Base-by-base conservation (phyloP, 35 echinoderm and acorn worm genomes). In the Strongylocentrotus purpuratus region DNA sequence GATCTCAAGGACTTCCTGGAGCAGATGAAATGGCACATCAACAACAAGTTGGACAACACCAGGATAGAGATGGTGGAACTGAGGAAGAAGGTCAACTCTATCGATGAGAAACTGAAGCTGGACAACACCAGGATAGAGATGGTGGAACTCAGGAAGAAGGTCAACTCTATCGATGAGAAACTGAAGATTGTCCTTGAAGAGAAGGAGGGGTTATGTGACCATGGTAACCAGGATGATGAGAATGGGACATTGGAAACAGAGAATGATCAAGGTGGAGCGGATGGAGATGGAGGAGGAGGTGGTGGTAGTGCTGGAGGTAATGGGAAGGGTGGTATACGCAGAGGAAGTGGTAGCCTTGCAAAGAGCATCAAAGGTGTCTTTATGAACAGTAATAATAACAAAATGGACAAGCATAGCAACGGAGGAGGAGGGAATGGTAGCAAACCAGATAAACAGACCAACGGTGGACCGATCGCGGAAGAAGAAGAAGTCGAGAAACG, bases 121-220 rank as follows among this genome's bases (percentile, higher is more conserved):
- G n/a, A n/a, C n/a, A n/a, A n/a, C n/a, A 93, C 91, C 91, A 93
- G 91, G 48, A 93, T 93, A 46, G 91, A 93, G 31, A 93, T 93
- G 91, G 46, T 93, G 91, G 48, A 47, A 50, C 48, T 93, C 17
- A 50, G 91, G 47, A 93, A 58, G 45, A 93, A 93, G 48, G 91
- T 93, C 47, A 46, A 93, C 33, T 33, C 91, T 17, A 93, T 93
- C 46, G 91, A 93, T 58, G 48, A 31, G 33, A 93, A 93, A 58
- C 91, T 93, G 20, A 46, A 58, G 8, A n/a, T 3, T 33, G 46
- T 58, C 11, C 91, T 93, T 47, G 91, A 28, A 15, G 47, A 93
- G 17, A 93, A 93, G 48, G 46, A 93, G 18, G 91, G 91, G 22
- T 33, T 9, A 12, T 78, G 65, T 25, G 65, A 78, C 22, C 65